Evolutionary conservation across 35 echinoderm and acorn worm genomes (phyloP).

Genomic region (Chiridota heheva): DNA sequence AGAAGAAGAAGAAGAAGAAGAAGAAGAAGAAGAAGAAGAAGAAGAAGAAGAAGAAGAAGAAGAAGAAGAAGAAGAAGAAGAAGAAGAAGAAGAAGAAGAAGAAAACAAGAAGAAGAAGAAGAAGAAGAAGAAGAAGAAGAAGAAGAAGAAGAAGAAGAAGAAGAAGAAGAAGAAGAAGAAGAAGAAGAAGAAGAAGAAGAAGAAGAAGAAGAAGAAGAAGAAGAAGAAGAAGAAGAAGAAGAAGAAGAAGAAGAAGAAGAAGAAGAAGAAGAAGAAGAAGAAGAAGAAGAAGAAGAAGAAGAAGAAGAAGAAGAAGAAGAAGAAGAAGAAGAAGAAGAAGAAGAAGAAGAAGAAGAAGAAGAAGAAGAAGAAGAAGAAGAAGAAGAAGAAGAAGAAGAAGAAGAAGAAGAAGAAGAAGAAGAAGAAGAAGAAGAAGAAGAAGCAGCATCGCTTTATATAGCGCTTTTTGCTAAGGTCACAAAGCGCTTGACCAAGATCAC

Average conservation of each 20-base stretch:
- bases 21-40: neutral
- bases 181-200: neutral
- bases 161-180: slow-evolving; percentile 9
- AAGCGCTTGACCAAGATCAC: no score
- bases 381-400: slow-evolving; percentile 15
- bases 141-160: slow-evolving; percentile 9
- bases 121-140: slow-evolving; percentile 8
- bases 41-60: neutral
- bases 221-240: slow-evolving; percentile 9
- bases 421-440: slow-evolving; percentile 18
- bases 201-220: slow-evolving; percentile 3
- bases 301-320: slow-evolving; percentile 7
- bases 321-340: slow-evolving; percentile 15
- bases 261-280: neutral
- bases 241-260: neutral
- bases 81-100: neutral
- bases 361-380: slow-evolving; percentile 15
- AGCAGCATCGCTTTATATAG: neutral
- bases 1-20: slow-evolving; percentile 5
- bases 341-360: slow-evolving; percentile 18
- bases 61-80: neutral
- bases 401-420: slow-evolving; percentile 18
- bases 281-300: neutral
- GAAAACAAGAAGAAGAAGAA: slow-evolving; percentile 1
- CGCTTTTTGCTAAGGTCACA: no score